Percentiles rank a stretch among this genome's conserved stretches.
phyloP scores from a whole-genome alignment of 2,888 invertebrate species.

The Harpagoxenus sublaevis region DNA sequence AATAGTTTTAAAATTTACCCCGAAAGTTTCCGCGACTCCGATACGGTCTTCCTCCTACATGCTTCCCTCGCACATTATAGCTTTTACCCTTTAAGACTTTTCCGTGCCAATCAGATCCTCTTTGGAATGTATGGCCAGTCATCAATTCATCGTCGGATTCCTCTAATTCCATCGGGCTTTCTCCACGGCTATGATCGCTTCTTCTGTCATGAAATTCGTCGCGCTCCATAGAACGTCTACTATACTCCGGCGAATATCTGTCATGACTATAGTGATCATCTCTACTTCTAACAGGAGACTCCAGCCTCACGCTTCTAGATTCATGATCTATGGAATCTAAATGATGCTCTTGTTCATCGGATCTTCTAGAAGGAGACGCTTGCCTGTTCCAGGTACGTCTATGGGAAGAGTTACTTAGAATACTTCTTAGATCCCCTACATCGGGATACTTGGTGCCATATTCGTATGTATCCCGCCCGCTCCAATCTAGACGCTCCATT shows the following conservation, averaged over 20 bases:
- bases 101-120: conserved; percentile 76
- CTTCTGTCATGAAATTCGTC: conserved; percentile 77
- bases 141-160: conserved; percentile 79
- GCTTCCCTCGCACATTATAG: conserved; percentile 74
- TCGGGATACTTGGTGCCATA: conserved; percentile 77
- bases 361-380: conserved; percentile 66
- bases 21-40: conserved; percentile 76
- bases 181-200: conserved; percentile 79
- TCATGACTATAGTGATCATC: conserved; percentile 75
- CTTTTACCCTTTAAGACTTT: conserved; percentile 73
- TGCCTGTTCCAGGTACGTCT: conserved; percentile 75
- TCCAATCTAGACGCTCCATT: conserved; percentile 84
- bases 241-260: conserved; percentile 74
- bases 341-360: conserved; percentile 71
- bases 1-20: conserved; percentile 70
- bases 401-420: conserved; percentile 79
- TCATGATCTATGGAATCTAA: conserved; percentile 68
- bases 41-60: conserved; percentile 73
- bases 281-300: conserved; percentile 72
- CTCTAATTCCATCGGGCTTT: conserved; percentile 79
- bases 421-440: conserved; percentile 82
- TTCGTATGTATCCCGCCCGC: conserved; percentile 80
- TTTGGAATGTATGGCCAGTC: conserved; percentile 70
- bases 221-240: conserved; percentile 69
- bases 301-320: conserved; percentile 69